These are phyloP conservation scores for Chanos chanos DNA, from an alignment of 2,797 vertebrate species.

Conservation along the genomic window DNA sequence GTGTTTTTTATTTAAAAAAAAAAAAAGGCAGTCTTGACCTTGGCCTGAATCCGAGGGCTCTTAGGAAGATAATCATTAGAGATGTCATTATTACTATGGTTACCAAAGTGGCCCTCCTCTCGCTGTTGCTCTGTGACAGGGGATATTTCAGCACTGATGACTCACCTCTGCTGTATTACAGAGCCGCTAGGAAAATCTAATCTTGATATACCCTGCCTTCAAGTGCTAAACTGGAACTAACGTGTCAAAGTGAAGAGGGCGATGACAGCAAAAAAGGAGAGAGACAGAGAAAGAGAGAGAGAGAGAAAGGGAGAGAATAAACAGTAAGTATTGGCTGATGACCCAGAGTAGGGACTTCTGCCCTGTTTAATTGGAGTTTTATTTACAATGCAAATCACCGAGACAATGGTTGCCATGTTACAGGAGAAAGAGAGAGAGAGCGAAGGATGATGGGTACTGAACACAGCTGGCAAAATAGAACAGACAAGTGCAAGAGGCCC, in stretches of 20 bases:
- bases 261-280: constrained; percentile 12
- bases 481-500: constrained; percentile 5
- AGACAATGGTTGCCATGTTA: constrained; percentile 12
- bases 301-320: constrained; percentile 42
- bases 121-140: too few relatives aligned
- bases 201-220: constrained; percentile 63
- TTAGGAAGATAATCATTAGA: constrained; percentile 5
- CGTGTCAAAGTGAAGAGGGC: constrained; percentile 40
- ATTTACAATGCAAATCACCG: constrained; percentile 62
- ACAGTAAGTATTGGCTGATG: constrained; percentile 45
- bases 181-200: constrained; percentile 31
- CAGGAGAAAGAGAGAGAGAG: too few relatives aligned
- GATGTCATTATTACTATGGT: not conserved
- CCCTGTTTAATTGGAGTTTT: constrained; percentile 30
- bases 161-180: not conserved
- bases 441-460: too few relatives aligned
- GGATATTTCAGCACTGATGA: too few relatives aligned
- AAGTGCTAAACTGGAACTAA: constrained; percentile 63
- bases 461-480: constrained; percentile 15
- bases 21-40: constrained; percentile 7
- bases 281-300: constrained; percentile 33
- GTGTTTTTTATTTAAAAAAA: too few relatives aligned
- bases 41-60: not conserved
- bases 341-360: not conserved
- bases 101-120: not conserved